Conservation (phyloP, 1,140 invertebrate species). For the Cyphomyrmex costatus region DNA sequence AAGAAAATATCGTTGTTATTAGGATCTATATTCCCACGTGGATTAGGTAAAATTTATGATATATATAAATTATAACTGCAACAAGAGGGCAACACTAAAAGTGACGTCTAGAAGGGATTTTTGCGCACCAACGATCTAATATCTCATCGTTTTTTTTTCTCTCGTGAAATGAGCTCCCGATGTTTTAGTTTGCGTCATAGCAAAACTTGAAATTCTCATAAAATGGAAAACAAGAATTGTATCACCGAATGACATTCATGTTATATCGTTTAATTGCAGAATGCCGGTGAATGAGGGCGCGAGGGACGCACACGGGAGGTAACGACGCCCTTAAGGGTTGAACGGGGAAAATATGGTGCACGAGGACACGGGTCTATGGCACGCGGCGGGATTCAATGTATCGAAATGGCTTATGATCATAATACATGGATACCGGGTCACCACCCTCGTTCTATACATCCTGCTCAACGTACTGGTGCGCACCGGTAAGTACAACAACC, state of each 20-base stretch:
- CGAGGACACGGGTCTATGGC: slow-evolving; percentile 76
- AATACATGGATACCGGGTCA: slow-evolving; percentile 77
- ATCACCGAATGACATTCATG: slow-evolving; percentile 11
- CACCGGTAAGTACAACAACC: slow-evolving; percentile 76
- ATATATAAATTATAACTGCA: slow-evolving; percentile 1
- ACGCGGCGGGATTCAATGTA: slow-evolving; percentile 74
- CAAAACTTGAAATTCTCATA: not conserved
- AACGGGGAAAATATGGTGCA: slow-evolving; percentile 76
- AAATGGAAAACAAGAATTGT: not conserved
- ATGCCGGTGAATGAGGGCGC: slow-evolving; percentile 72
- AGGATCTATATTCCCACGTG: not conserved
- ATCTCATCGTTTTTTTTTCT: not conserved
- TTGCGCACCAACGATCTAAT: not conserved
- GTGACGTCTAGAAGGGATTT: slow-evolving; percentile 6
- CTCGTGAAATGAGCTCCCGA: slow-evolving; percentile 22
- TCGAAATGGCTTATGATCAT: slow-evolving; percentile 79
- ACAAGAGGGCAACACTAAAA: slow-evolving; percentile 27
- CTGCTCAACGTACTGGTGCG: slow-evolving; percentile 78
- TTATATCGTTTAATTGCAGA: slow-evolving; percentile 29
- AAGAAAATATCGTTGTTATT: not conserved
- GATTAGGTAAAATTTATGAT: not conserved
- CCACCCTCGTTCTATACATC: slow-evolving; percentile 76
- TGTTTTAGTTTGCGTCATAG: slow-evolving; percentile 18
- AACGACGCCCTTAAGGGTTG: slow-evolving; percentile 54
- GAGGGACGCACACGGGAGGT: slow-evolving; percentile 15